Conservation (phyloP, 2,888 invertebrate genomes). For the Adelphocoris suturalis region DNA sequence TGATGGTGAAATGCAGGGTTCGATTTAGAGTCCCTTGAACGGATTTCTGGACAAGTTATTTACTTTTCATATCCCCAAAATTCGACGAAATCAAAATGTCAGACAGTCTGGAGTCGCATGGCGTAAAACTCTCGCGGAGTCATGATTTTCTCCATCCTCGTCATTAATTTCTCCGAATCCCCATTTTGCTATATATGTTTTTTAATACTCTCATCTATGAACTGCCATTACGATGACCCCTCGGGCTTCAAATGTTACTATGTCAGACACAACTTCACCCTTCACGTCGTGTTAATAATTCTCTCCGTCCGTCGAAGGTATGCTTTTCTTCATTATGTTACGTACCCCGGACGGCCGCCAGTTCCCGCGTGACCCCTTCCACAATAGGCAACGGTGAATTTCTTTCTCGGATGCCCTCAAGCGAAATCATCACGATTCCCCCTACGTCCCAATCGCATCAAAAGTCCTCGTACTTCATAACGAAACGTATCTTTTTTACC, state of each 20-base stretch:
- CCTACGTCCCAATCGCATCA: slow-evolving; percentile 23
- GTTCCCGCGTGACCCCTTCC: slow-evolving; percentile 12
- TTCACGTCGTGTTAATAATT: slow-evolving; percentile 23
- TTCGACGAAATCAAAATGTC: too few relatives aligned
- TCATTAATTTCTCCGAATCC: too few relatives aligned
- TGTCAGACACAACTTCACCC: slow-evolving; percentile 10
- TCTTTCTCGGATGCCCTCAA: slow-evolving; percentile 12
- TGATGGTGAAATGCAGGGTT: too few relatives aligned
- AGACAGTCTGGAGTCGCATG: too few relatives aligned
- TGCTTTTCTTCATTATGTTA: slow-evolving; percentile 39
- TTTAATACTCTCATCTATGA: too few relatives aligned
- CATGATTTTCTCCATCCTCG: too few relatives aligned
- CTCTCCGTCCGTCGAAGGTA: slow-evolving; percentile 24
- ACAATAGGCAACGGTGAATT: slow-evolving; percentile 42
- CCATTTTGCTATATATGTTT: too few relatives aligned
- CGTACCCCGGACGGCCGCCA: not conserved
- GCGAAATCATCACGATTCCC: slow-evolving; percentile 31
- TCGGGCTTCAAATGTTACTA: slow-evolving; percentile 27
- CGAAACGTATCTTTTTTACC: not conserved
- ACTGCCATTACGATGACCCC: slow-evolving; percentile 18
- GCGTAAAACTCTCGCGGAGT: too few relatives aligned
- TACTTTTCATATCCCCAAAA: too few relatives aligned
- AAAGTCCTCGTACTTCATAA: not conserved
- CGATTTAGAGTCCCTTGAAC: too few relatives aligned
- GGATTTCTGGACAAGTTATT: too few relatives aligned